Conservation (phyloP, 2,113 vertebrate genomes). For the Poeciliopsis turrubarensis region DNA sequence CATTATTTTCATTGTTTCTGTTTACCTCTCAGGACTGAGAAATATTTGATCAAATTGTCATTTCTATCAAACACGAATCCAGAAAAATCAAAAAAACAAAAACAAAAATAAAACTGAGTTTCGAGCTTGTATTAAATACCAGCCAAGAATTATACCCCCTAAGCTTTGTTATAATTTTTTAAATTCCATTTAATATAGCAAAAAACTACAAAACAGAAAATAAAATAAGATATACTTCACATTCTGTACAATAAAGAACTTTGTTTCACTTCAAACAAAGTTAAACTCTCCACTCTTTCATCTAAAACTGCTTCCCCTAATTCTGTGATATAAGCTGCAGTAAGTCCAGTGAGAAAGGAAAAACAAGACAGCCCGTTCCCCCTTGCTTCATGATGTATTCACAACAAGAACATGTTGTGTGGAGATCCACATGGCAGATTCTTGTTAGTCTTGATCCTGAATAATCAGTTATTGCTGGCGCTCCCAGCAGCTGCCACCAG, state of each 20-base stretch:
- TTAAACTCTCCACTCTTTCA: slow-evolving; percentile 11
- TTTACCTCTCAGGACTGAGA: background rate
- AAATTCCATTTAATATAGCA: background rate
- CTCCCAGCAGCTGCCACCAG: slow-evolving; percentile 46
- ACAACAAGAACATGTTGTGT: slow-evolving; percentile 66
- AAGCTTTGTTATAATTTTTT: background rate
- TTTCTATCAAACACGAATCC: background rate
- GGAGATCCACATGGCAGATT: slow-evolving; percentile 65
- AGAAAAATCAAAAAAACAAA: background rate
- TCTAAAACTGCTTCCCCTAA: slow-evolving; percentile 28
- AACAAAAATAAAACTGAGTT: background rate
- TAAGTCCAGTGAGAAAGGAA: slow-evolving; percentile 28
- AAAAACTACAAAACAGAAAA: background rate
- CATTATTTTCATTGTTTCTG: background rate
- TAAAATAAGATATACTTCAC: background rate
- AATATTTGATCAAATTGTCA: background rate
- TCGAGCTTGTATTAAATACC: background rate
- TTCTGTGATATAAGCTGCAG: slow-evolving; percentile 19
- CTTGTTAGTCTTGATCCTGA: slow-evolving; percentile 70
- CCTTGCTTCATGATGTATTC: slow-evolving; percentile 66
- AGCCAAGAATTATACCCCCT: background rate
- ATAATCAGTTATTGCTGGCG: slow-evolving; percentile 68
- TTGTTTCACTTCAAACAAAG: background rate
- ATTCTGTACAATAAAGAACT: background rate
- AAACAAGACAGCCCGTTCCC: slow-evolving; percentile 50